Evolutionary conservation across 2,113 vertebrate genomes (phyloP).

Genomic region (Leucosticte australis): DNA sequence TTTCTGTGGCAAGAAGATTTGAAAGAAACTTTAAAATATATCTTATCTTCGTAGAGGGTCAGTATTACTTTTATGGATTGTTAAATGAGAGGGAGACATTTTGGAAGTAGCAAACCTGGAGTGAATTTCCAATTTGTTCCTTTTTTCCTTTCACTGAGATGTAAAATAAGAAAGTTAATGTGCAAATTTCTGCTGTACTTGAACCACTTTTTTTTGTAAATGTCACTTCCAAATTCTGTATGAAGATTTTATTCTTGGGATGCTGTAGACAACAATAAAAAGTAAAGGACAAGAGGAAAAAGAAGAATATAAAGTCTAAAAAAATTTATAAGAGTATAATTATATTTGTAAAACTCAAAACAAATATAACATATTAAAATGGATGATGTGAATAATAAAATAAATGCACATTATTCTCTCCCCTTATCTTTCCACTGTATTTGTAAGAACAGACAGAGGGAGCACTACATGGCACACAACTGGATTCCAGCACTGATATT

Average conservation of each 20-base stretch:
- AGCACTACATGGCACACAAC: background rate
- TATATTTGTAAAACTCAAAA: background rate
- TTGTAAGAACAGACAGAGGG: background rate
- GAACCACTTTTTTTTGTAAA: background rate
- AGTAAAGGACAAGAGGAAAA: background rate
- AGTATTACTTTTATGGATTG: background rate
- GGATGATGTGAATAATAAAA: background rate
- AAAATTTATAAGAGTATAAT: background rate
- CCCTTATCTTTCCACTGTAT: background rate
- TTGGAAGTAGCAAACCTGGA: constrained; percentile 16
- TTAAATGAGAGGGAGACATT: background rate
- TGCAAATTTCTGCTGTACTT: background rate
- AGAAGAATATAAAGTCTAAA: background rate
- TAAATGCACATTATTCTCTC: background rate
- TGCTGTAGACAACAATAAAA: background rate
- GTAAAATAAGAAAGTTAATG: background rate
- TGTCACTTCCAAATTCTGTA: background rate
- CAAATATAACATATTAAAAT: rapidly evolving
- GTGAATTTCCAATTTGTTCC: background rate
- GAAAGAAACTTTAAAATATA: constrained; percentile 13
- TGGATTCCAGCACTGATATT: background rate
- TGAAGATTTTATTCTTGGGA: background rate
- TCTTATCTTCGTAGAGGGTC: background rate
- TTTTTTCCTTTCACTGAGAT: background rate
- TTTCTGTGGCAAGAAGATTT: background rate